phyloP scores from a whole-genome alignment of 2,113 vertebrate species.

The Syngnathus typhle region DNA sequence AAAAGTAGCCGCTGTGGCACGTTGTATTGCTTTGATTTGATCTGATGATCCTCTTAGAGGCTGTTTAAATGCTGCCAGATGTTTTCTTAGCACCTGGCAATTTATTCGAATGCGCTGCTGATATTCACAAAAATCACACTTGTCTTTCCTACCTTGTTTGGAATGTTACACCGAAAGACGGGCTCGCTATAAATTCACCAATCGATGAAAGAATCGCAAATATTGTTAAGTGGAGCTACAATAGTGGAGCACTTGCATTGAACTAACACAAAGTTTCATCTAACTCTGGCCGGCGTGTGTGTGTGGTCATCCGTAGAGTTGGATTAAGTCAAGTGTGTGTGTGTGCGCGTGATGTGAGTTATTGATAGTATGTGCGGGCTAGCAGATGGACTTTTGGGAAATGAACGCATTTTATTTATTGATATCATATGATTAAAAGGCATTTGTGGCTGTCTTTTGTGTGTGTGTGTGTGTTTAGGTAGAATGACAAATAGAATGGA shows the following conservation, averaged over 20 bases:
- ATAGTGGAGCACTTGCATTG: slow-evolving; percentile 9
- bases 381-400: slow-evolving; percentile 68
- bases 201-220: too few species aligned
- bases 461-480: slow-evolving; percentile 38
- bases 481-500: slow-evolving; percentile 71
- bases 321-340: slow-evolving; percentile 29
- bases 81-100: too few species aligned
- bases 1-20: too few species aligned
- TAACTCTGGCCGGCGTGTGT: slow-evolving; percentile 39
- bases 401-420: slow-evolving; percentile 68
- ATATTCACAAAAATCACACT: too few species aligned
- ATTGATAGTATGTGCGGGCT: slow-evolving; percentile 60
- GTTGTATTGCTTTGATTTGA: too few species aligned
- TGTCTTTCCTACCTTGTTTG: too few species aligned
- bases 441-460: slow-evolving; percentile 56
- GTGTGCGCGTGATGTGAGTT: slow-evolving; percentile 32
- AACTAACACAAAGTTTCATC: slow-evolving; percentile 57
- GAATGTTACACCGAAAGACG: too few species aligned
- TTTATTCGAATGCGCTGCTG: too few species aligned
- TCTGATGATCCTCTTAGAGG: too few species aligned
- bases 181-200: too few species aligned
- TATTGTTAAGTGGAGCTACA: neutral
- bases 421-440: slow-evolving; percentile 66
- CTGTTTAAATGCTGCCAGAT: too few species aligned
- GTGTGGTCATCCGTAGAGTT: slow-evolving; percentile 60